Evolutionary conservation across 2,797 vertebrate species (phyloP).

Genomic region (Leuciscus waleckii): DNA sequence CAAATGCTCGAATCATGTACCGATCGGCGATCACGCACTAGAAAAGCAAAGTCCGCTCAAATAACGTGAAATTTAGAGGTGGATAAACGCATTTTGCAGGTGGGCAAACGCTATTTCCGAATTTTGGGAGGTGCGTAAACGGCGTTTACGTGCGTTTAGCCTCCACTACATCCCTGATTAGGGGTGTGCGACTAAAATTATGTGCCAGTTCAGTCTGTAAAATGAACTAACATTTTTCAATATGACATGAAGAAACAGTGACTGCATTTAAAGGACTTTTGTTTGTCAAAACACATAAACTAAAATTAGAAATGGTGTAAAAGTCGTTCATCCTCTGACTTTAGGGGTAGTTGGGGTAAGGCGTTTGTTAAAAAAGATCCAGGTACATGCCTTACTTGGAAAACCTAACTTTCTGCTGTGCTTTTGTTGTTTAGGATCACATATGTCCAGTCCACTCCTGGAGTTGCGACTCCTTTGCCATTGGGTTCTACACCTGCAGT

Average conservation of each 20-base stretch:
- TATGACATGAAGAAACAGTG: not conserved
- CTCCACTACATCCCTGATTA: too few relatives aligned
- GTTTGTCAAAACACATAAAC: not conserved
- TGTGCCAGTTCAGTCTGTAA: not conserved
- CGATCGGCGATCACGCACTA: too few relatives aligned
- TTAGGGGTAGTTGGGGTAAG: not conserved
- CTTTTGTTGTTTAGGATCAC: slow-evolving; percentile 81
- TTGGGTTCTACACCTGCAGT: slow-evolving; percentile 73
- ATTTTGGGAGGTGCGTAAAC: too few relatives aligned
- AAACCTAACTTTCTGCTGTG: not conserved
- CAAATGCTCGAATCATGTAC: too few relatives aligned
- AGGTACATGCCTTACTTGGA: not conserved
- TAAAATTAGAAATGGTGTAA: not conserved
- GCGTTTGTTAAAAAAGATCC: not conserved
- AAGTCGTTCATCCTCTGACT: not conserved
- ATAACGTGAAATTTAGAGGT: too few relatives aligned
- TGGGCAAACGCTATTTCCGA: too few relatives aligned
- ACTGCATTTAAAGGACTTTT: not conserved
- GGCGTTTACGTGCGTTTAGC: too few relatives aligned
- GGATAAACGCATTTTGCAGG: too few relatives aligned
- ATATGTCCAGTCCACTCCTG: slow-evolving; percentile 85
- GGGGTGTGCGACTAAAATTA: not conserved
- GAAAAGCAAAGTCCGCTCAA: too few relatives aligned
- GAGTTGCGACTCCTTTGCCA: slow-evolving; percentile 69
- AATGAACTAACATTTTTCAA: not conserved